phyloP scores from a whole-genome alignment of 2,113 vertebrate species.

The Sebastes schlegelii region DNA sequence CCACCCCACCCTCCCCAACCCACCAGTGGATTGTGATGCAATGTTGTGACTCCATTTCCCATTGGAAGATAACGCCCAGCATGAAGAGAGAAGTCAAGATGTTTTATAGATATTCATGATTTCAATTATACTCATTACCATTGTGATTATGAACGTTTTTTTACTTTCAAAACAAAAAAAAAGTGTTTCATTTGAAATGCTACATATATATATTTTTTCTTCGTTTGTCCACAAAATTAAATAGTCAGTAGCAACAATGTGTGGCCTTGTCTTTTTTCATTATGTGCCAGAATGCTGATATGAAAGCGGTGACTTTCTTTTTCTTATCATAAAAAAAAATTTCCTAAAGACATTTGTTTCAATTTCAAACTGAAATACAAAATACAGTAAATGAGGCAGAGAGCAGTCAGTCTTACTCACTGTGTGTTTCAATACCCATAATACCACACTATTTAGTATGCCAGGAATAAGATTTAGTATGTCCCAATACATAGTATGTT shows the following conservation, averaged over 20 bases:
- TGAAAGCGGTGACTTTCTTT: neutral
- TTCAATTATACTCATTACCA: constrained; percentile 77
- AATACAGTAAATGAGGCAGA: neutral
- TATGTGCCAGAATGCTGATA: neutral
- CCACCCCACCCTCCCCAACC: constrained; percentile 34
- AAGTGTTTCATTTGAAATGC: constrained; percentile 80
- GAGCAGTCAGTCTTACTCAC: neutral
- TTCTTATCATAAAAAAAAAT: neutral
- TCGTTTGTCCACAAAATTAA: constrained; percentile 84
- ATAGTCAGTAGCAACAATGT: constrained; percentile 80
- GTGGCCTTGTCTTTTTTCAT: constrained; percentile 50
- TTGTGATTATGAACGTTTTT: constrained; percentile 75
- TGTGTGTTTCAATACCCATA: no score
- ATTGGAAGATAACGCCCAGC: constrained; percentile 80
- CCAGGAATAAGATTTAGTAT: no score
- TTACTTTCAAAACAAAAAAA: constrained; percentile 74
- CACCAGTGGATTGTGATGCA: constrained; percentile 82
- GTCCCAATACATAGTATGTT: no score
- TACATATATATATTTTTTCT: constrained; percentile 81
- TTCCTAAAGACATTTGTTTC: neutral
- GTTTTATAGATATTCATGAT: constrained; percentile 82
- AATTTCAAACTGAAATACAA: neutral
- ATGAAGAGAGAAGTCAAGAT: constrained; percentile 83
- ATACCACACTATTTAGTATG: no score
- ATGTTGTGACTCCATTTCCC: constrained; percentile 81